These are phyloP conservation scores for Patella pellucida DNA, from an alignment of 2,888 invertebrate species.

Conservation along the genomic window DNA sequence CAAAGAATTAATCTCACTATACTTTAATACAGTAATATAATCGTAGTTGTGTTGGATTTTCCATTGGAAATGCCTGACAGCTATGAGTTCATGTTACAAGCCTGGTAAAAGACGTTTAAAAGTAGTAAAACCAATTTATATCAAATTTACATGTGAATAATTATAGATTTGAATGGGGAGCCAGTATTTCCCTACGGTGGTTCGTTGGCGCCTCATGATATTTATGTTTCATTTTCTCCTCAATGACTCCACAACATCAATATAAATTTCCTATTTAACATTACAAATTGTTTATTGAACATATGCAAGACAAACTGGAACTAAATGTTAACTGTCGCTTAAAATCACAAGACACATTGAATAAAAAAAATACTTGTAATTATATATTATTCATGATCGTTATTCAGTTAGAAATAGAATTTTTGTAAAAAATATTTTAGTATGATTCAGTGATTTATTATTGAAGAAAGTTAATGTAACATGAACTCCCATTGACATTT, in stretches of 20 bases:
- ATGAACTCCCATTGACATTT: too few relatives aligned
- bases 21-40: slow-evolving; percentile 7
- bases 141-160: slow-evolving; percentile 11
- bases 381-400: too few relatives aligned
- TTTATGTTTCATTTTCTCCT: slow-evolving; percentile 10
- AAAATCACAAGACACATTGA: too few relatives aligned
- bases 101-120: not conserved
- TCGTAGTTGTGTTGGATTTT: not conserved
- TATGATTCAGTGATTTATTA: too few relatives aligned
- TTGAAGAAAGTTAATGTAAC: too few relatives aligned
- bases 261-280: not conserved
- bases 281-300: slow-evolving; percentile 6
- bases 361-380: too few relatives aligned
- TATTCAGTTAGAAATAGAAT: too few relatives aligned
- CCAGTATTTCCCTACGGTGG: not conserved
- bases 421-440: too few relatives aligned
- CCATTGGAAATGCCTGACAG: slow-evolving; percentile 10
- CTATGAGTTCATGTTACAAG: slow-evolving; percentile 9
- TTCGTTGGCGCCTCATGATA: slow-evolving; percentile 1
- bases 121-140: slow-evolving; percentile 12
- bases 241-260: slow-evolving; percentile 7
- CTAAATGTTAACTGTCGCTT: too few relatives aligned
- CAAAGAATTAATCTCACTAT: slow-evolving; percentile 12
- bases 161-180: not conserved
- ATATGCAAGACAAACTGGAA: too few relatives aligned